Conservation (phyloP, 2,113 vertebrate species). For the Lagopus leucura region DNA sequence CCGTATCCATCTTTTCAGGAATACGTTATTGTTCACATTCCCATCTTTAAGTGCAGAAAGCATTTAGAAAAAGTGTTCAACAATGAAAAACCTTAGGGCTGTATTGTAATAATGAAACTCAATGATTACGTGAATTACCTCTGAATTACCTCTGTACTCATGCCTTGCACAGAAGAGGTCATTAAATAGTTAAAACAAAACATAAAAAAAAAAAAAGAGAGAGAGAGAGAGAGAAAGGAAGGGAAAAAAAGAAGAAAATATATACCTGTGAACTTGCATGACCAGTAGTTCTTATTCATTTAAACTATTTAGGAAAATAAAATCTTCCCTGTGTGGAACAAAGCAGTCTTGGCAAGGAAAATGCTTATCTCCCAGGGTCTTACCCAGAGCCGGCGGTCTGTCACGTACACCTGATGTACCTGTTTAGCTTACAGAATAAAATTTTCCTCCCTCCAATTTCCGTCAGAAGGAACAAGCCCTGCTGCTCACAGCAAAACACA, state of each 20-base stretch:
- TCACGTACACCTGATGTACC: not conserved
- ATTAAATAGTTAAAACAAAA: not conserved
- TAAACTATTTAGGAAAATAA: not conserved
- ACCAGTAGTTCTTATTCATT: not conserved
- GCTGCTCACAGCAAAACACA: not conserved
- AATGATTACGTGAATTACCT: not conserved
- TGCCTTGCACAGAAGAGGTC: not conserved
- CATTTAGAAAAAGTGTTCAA: not conserved
- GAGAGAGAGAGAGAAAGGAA: too few relatives aligned
- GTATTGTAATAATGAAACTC: not conserved
- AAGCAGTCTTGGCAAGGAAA: not conserved
- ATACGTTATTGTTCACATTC: not conserved
- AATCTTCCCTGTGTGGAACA: not conserved
- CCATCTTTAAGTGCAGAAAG: not conserved
- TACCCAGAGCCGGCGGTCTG: not conserved
- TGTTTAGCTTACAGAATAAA: not conserved
- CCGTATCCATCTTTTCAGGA: not conserved
- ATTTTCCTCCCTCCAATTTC: not conserved
- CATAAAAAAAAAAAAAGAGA: too few relatives aligned
- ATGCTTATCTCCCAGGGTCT: not conserved
- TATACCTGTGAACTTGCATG: not conserved
- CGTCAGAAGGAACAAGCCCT: not conserved
- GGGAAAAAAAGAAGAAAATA: not conserved
- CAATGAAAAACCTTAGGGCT: not conserved
- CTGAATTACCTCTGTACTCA: not conserved